Percentiles rank a stretch among this genome's conserved stretches.
Evolutionary conservation across 2,113 vertebrate genomes (phyloP).

Genomic region (Tupaia chinensis): DNA sequence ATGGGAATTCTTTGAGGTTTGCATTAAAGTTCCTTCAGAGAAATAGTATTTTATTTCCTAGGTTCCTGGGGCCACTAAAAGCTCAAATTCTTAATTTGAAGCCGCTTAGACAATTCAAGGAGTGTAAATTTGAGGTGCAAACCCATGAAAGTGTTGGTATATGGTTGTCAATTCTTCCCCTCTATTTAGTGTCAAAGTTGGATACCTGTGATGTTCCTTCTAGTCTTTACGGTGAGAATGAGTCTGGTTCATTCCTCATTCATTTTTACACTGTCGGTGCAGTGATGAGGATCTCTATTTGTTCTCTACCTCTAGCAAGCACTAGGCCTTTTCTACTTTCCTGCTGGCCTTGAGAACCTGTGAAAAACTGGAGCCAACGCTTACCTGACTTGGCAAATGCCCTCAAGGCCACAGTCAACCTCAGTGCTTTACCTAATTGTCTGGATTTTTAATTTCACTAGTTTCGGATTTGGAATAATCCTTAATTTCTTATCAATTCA

Average conservation of each 20-base stretch:
- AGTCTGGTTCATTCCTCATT: constrained; percentile 1
- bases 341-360: background rate
- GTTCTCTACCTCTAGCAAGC: background rate
- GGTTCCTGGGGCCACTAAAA: background rate
- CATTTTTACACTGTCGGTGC: background rate
- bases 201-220: background rate
- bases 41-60: background rate
- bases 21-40: background rate
- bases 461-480: background rate
- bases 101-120: background rate
- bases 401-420: background rate
- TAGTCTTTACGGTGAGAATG: background rate
- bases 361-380: constrained; percentile 28
- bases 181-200: background rate
- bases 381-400: constrained; percentile 1
- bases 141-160: background rate
- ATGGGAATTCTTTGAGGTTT: constrained; percentile 16
- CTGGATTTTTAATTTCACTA: constrained; percentile 3
- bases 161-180: background rate
- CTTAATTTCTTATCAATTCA: background rate
- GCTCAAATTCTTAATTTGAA: constrained; percentile 17
- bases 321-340: background rate
- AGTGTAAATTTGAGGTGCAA: background rate
- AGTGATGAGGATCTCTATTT: background rate
- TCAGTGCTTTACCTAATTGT: background rate